Evolutionary conservation across 2,888 invertebrate species (phyloP), one percentile per base, ranked within the genome.

Genomic region (Molanna angustata): DNA sequence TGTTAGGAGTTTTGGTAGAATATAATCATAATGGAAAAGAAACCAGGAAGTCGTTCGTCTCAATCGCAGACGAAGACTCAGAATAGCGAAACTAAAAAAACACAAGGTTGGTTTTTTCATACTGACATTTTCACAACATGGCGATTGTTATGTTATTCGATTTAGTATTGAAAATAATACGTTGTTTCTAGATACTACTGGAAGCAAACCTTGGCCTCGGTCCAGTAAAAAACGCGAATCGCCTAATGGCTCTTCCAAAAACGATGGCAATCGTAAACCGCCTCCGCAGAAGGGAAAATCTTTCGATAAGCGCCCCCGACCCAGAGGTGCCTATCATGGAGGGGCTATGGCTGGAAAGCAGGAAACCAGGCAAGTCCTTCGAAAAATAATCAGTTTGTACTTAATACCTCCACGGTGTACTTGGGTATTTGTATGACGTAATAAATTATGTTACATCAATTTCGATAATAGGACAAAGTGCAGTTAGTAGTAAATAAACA

Each of bases 21-120:
- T 71, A 77, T 79, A 67, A 76, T 71, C 74, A 75, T 74, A 62
- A 88, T 88, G 89, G 88, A 87, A 78, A 88, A 87, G 73, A 90
- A 88, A 76, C 78, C 82, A 69, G 80, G 80, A 68, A 80, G 78
- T 73, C 83, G 83, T 73, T 77, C 80, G 67, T 73, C 79, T 70
- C 83, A 84, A 73, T 76, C 80, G 75, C 82, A 83, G 70, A 73
- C 83, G 74, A 88, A 85, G 80, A 83, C 82, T 67, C 70, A 77
- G 62, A 76, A 79, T 76, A 78, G 82, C 88, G 90, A 90, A 73
- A 76, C 81, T 65, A 88, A 86, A 69, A 88, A 86, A 72, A 80
- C 84, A 80, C 80, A 84, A 80, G 87, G 88, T 87, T 27, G 27
- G 27, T 27, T 27, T 27, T 27, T 7, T 11, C 27, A 11, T 7